Percentiles rank a stretch among this genome's conserved stretches.
Conservation (phyloP, 2,888 invertebrate species). For the Rhamphomyia laevipes region DNA sequence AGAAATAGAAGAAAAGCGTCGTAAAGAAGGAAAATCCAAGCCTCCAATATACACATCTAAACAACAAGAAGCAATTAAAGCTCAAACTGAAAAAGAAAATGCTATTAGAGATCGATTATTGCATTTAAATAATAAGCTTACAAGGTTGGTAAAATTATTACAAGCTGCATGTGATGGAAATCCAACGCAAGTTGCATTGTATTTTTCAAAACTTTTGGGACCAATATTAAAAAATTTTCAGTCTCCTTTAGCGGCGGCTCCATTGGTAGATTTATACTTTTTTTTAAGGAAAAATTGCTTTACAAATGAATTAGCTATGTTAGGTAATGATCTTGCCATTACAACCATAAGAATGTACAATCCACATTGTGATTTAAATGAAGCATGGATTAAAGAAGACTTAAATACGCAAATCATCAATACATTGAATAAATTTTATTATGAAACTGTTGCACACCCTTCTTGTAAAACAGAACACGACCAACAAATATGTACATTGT, state of each 20-base stretch:
- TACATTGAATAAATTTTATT: conserved; percentile 42
- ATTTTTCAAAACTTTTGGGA: conserved; percentile 29
- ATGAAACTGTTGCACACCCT: conserved; percentile 38
- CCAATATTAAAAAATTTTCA: conserved; percentile 42
- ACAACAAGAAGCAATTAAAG: conserved; percentile 82
- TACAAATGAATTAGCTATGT: conserved; percentile 31
- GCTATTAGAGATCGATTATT: conserved; percentile 58
- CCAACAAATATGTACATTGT: neutral
- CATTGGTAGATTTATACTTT: conserved; percentile 48
- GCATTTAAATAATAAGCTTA: conserved; percentile 40
- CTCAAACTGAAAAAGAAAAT: conserved; percentile 75
- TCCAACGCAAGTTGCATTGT: conserved; percentile 26
- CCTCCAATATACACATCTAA: conserved; percentile 67
- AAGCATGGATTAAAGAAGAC: conserved; percentile 63
- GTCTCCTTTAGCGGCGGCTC: conserved; percentile 67
- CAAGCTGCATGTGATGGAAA: conserved; percentile 31
- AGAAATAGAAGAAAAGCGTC: conserved; percentile 82
- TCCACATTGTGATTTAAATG: conserved; percentile 69
- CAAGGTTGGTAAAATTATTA: conserved; percentile 27
- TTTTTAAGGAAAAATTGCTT: conserved; percentile 48
- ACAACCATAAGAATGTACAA: conserved; percentile 61
- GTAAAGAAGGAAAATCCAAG: conserved; percentile 64
- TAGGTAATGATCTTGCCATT: conserved; percentile 54
- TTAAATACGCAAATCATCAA: conserved; percentile 51
- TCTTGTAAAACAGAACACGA: no score